Base-by-base conservation (phyloP, 2,797 vertebrate genomes). In the Spondyliosoma cantharus region DNA sequence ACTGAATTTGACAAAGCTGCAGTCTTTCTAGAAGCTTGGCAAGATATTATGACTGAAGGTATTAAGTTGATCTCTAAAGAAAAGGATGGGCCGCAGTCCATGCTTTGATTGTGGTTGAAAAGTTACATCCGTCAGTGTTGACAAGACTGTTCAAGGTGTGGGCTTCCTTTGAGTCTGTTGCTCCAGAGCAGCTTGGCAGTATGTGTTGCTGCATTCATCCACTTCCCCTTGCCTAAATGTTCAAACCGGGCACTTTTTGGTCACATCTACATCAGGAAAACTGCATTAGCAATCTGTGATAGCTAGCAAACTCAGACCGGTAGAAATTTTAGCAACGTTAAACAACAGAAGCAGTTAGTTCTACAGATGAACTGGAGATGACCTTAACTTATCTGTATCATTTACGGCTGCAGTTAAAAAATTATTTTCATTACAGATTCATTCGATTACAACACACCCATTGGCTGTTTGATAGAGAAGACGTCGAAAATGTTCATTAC, bases 1-100 rank as follows among this genome's bases (percentile, higher is more conserved):
- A 70, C 67, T 58, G 53, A 70, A 70, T 94, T 93, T 93, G 92
- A 94, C 93, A 90, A 88, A 85, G 90, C 92, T 94, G 93, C 92
- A 37, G 61, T 27, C 13, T 64, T 57, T 62, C 5, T 16, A 32
- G 15, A 22, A 16, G 7, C 25, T 65, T 65, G 3, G 50, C 19
- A 17, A 49, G 12, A 65, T 17, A 9, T 16, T 24, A 20, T 43
- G 32, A 52, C 46, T 32, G 63, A 27, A 27, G 61, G 29, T 12
- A 17, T 24, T 22, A 15, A 32, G 25, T 16, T 24, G 43, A 37
- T 37, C 49, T 57, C n/a, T 50, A 5, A 57, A 54, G 14, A 20
- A 49, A 32, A 27, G 15, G 11, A 54, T 7, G 19, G 29, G 19
- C 20, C 11, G 25, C 25, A 24, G 27, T 42, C 29, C 17, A 7